Evolutionary conservation across 2,797 vertebrate genomes (phyloP).

Genomic region (Remorina albescens): DNA sequence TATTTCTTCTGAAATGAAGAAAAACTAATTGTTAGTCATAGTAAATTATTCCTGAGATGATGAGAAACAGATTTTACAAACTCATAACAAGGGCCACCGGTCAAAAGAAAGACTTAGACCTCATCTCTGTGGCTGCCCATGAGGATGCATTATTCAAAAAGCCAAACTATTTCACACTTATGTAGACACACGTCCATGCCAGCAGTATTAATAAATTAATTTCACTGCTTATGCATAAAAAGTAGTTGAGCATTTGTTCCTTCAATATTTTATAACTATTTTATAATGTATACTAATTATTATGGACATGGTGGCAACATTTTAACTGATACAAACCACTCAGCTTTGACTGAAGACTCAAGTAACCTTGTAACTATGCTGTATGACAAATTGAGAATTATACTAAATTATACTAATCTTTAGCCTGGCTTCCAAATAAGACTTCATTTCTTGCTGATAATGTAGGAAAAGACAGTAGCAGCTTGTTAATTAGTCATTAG

Average conservation of each 20-base stretch:
- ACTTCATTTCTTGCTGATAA: constrained; percentile 25
- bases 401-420: constrained; percentile 30
- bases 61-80: background rate
- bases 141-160: constrained; percentile 26
- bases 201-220: background rate
- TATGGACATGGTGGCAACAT: background rate
- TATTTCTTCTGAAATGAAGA: constrained; percentile 16
- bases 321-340: background rate
- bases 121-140: background rate
- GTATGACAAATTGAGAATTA: constrained; percentile 11
- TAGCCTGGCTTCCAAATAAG: constrained; percentile 14
- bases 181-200: background rate
- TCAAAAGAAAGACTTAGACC: background rate
- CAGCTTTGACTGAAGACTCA: background rate
- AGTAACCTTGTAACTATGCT: background rate
- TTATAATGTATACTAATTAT: background rate
- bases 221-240: constrained; percentile 11
- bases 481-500: constrained; percentile 4
- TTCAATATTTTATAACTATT: constrained; percentile 30
- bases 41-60: constrained; percentile 25
- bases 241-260: constrained; percentile 18
- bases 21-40: constrained; percentile 25
- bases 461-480: background rate
- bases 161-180: background rate
- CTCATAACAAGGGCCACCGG: background rate